Evolutionary conservation across 2,113 vertebrate species (phyloP).

Genomic region (Pelecanus crispus): DNA sequence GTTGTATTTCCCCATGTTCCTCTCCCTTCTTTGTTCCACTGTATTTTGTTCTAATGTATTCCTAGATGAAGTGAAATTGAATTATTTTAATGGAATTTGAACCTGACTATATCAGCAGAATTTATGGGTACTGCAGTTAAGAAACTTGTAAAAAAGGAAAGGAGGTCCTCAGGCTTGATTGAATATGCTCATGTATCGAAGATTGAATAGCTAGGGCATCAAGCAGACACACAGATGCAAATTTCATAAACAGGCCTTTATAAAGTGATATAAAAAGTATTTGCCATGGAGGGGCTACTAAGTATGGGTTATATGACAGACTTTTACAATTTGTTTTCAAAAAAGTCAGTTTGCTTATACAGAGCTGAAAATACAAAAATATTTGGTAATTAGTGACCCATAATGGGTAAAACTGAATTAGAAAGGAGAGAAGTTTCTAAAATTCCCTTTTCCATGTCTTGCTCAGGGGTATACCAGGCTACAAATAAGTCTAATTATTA

Average conservation of each 20-base stretch:
- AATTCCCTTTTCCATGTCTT: background rate
- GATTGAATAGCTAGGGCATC: background rate
- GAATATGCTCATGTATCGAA: background rate
- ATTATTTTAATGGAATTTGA: background rate
- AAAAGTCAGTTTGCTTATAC: background rate
- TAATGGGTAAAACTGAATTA: background rate
- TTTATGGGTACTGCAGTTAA: background rate
- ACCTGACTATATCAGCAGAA: background rate
- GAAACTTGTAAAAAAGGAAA: background rate
- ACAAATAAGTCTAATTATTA: background rate
- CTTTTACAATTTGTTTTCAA: background rate
- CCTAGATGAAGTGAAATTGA: background rate
- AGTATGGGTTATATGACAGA: background rate
- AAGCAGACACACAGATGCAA: background rate
- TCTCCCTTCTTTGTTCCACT: background rate
- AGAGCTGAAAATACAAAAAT: background rate
- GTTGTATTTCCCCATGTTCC: background rate
- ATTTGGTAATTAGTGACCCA: background rate
- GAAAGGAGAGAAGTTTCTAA: background rate
- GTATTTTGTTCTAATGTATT: background rate
- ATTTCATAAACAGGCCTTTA: background rate
- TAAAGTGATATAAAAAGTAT: background rate
- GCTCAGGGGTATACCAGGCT: background rate
- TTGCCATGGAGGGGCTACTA: background rate
- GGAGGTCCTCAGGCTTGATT: background rate